Evolutionary conservation across 2,888 invertebrate genomes (phyloP).

Genomic region (Gnatocerus cornutus): DNA sequence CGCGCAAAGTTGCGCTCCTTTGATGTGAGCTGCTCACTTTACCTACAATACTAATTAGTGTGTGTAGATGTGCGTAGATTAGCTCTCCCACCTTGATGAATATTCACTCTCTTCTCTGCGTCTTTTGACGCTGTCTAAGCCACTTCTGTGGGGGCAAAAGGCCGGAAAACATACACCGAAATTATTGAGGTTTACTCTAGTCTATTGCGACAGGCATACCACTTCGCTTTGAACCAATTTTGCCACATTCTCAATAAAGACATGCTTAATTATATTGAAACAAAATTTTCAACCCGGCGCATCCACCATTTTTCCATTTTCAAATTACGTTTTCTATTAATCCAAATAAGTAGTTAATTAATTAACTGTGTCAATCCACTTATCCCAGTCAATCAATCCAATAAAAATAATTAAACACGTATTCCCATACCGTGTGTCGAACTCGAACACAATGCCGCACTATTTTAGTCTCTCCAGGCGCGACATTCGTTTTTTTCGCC

Average conservation of each 20-base stretch:
- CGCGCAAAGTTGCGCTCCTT: constrained; percentile 56
- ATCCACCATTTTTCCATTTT: too few species aligned
- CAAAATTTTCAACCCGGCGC: too few species aligned
- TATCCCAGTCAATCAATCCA: too few species aligned
- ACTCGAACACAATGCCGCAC: not conserved
- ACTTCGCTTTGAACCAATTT: not conserved
- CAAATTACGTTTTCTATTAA: too few species aligned
- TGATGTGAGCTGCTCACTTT: constrained; percentile 62
- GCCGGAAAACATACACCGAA: not conserved
- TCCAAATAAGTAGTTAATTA: too few species aligned
- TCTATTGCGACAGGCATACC: not conserved
- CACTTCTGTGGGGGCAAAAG: constrained; percentile 11
- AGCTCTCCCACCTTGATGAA: constrained; percentile 61
- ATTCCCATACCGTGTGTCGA: not conserved
- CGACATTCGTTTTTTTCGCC: not conserved
- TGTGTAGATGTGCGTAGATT: constrained; percentile 60
- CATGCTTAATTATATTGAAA: too few species aligned
- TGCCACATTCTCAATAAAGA: too few species aligned
- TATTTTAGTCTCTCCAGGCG: not conserved
- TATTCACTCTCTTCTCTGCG: constrained; percentile 53
- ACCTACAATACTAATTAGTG: constrained; percentile 62
- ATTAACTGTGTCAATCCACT: too few species aligned
- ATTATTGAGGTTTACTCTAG: not conserved
- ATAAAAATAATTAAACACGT: not conserved
- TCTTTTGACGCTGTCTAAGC: constrained; percentile 40